phyloP scores from a whole-genome alignment of 2,888 invertebrate species.

The Fragum whitleyi region DNA sequence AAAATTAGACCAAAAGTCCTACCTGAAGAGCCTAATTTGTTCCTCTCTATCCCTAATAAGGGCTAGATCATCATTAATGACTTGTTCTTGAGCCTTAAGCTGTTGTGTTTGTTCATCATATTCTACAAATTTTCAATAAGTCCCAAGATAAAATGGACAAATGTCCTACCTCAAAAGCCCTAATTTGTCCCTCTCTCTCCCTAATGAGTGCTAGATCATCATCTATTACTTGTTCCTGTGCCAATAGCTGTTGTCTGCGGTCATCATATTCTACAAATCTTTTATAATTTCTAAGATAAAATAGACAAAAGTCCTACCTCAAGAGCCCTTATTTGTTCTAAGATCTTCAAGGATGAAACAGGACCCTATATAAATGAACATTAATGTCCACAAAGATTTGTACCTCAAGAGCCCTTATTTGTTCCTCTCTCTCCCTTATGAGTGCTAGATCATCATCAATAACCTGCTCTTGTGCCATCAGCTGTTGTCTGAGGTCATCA shows the following conservation, averaged over 20 bases:
- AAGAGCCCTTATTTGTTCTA: constrained; percentile 92
- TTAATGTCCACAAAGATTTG: too few relatives aligned
- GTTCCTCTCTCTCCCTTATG: constrained; percentile 91
- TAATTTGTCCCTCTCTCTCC: constrained; percentile 92
- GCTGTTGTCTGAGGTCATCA: constrained; percentile 72
- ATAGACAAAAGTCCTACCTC: constrained; percentile 86
- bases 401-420: constrained; percentile 92
- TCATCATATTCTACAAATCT: too few relatives aligned
- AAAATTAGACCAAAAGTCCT: too few relatives aligned
- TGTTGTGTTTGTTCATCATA: constrained; percentile 70
- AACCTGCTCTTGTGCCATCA: constrained; percentile 83
- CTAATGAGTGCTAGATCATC: constrained; percentile 88
- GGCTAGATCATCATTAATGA: constrained; percentile 86
- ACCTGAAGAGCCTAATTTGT: constrained; percentile 90
- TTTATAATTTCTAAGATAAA: too few relatives aligned
- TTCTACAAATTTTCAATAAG: too few relatives aligned
- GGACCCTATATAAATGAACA: too few relatives aligned
- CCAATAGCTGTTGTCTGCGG: constrained; percentile 79
- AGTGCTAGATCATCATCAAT: constrained; percentile 87
- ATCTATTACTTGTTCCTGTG: constrained; percentile 82
- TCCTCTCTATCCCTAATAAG: constrained; percentile 92
- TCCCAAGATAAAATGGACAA: too few relatives aligned
- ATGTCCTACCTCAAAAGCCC: constrained; percentile 87
- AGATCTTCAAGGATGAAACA: too few relatives aligned
- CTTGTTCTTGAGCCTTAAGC: constrained; percentile 83